Evolutionary conservation across 2,113 vertebrate genomes (phyloP).

Genomic region (Hemicordylus capensis): DNA sequence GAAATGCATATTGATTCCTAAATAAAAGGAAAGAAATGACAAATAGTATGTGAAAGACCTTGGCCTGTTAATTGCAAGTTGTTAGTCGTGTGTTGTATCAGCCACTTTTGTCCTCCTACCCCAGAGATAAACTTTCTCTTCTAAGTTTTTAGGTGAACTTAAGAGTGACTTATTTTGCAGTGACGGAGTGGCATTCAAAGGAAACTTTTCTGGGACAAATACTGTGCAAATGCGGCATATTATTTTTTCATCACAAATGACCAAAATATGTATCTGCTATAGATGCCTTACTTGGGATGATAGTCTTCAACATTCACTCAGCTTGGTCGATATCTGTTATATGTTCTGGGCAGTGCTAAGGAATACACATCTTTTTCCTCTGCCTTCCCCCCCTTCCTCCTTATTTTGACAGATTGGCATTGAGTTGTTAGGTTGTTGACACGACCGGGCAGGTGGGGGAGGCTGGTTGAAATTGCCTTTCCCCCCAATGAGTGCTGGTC

Average conservation of each 20-base stretch:
- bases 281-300: background rate
- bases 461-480: no score
- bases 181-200: constrained; percentile 7
- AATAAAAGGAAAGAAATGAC: constrained; percentile 30
- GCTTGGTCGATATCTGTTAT: background rate
- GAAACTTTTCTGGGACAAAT: background rate
- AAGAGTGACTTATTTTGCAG: background rate
- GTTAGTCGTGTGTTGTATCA: background rate
- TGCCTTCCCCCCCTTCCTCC: background rate
- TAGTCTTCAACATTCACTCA: background rate
- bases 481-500: no score
- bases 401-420: background rate
- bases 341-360: background rate
- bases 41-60: constrained; percentile 14
- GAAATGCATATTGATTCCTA: background rate
- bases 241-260: background rate
- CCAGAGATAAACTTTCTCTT: background rate
- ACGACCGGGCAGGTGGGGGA: no score
- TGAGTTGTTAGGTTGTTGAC: no score
- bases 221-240: background rate
- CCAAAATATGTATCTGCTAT: background rate
- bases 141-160: background rate
- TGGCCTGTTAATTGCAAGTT: background rate
- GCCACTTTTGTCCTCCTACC: background rate
- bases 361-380: background rate